phyloP scores from a whole-genome alignment of 2,888 invertebrate species.

The Nipponacmea schrenckii region DNA sequence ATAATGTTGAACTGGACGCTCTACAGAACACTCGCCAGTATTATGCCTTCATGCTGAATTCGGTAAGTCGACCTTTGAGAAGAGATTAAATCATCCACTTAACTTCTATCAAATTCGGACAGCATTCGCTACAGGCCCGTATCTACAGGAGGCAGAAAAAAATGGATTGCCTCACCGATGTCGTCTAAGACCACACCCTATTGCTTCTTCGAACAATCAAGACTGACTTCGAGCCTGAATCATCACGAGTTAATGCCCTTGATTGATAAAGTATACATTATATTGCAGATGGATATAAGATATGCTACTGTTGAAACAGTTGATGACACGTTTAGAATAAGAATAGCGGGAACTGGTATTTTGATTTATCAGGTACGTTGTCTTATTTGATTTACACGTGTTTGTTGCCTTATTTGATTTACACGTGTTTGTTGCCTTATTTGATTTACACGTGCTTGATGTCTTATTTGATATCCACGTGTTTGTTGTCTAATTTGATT shows the following conservation, averaged over 20 bases:
- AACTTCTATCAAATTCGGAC: no score
- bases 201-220: not conserved
- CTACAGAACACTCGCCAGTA: not conserved
- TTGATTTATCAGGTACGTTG: not conserved
- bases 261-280: not conserved
- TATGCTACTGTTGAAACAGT: constrained; percentile 1
- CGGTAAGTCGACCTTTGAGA: not conserved
- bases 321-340: not conserved
- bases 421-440: no score
- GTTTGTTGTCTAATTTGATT: no score
- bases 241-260: no score
- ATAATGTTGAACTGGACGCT: not conserved
- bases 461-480: no score
- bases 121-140: not conserved
- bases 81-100: not conserved
- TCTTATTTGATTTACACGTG: no score
- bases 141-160: not conserved
- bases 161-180: no score
- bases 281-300: not conserved
- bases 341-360: not conserved
- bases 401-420: no score
- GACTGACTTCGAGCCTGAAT: not conserved
- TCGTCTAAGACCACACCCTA: not conserved
- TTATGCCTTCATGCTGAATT: constrained; percentile 11
- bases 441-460: no score